phyloP scores from a whole-genome alignment of 2,797 vertebrate genomes.

The Lutra lutra region DNA sequence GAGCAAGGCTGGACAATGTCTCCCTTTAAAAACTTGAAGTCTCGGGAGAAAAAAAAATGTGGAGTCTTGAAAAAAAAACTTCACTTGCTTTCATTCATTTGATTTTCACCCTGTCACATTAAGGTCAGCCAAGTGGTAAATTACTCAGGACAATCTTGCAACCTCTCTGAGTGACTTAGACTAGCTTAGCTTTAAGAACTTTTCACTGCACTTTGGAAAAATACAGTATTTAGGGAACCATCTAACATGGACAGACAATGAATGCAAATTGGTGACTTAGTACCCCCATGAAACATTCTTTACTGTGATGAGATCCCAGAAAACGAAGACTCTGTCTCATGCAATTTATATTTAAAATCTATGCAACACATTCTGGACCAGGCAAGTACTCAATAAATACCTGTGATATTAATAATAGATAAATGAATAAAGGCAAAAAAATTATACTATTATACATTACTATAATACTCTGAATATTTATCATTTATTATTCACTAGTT shows the following conservation, averaged over 20 bases:
- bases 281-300: background rate
- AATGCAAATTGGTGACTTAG: background rate
- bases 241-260: background rate
- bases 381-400: background rate
- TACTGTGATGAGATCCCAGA: background rate
- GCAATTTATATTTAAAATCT: background rate
- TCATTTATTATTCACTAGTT: conserved; percentile 2
- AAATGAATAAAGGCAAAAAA: background rate
- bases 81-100: background rate
- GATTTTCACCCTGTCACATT: background rate
- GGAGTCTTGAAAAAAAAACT: background rate
- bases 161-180: background rate
- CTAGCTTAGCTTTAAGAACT: background rate
- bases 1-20: background rate
- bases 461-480: background rate
- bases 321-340: background rate
- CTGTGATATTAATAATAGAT: background rate
- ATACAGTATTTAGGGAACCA: background rate
- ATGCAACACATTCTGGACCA: background rate
- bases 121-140: background rate
- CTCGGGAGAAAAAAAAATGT: background rate
- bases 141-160: background rate
- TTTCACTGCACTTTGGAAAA: background rate
- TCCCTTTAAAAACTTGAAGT: background rate
- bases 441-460: background rate